Conservation (phyloP, 2,888 invertebrate species). For the Stomorhina lunata region DNA sequence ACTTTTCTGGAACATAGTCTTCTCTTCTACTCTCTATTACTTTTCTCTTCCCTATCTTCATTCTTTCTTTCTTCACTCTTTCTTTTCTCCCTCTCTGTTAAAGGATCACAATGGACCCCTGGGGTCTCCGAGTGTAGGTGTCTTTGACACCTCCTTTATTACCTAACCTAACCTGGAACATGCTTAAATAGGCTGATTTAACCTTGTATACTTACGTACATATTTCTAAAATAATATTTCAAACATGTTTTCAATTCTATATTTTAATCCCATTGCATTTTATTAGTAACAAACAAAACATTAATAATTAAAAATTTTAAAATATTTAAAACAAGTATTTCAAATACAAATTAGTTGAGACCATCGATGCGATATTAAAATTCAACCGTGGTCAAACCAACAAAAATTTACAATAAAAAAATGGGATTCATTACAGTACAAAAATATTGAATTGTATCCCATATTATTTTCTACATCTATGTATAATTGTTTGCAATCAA, state of each 20-base stretch:
- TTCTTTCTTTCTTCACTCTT: too few species aligned
- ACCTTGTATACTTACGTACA: too few species aligned
- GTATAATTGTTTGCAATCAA: neutral
- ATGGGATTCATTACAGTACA: slow-evolving; percentile 7
- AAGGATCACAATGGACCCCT: too few species aligned
- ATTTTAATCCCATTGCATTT: slow-evolving; percentile 15
- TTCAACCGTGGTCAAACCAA: neutral
- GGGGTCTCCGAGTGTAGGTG: too few species aligned
- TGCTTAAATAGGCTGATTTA: too few species aligned
- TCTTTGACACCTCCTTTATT: too few species aligned
- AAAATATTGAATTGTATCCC: neutral
- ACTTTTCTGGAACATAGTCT: too few species aligned
- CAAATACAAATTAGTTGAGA: neutral
- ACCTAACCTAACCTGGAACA: too few species aligned
- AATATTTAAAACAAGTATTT: slow-evolving; percentile 9
- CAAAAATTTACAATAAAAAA: slow-evolving; percentile 3
- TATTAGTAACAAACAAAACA: slow-evolving; percentile 28
- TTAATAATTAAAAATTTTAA: neutral
- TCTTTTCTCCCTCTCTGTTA: too few species aligned
- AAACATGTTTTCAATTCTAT: neutral
- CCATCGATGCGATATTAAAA: neutral
- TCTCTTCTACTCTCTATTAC: too few species aligned
- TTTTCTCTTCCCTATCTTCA: too few species aligned
- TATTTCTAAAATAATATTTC: neutral
- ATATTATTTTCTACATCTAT: neutral